Conservation (phyloP, 1,140 invertebrate genomes). For the Listronotus bonariensis region DNA sequence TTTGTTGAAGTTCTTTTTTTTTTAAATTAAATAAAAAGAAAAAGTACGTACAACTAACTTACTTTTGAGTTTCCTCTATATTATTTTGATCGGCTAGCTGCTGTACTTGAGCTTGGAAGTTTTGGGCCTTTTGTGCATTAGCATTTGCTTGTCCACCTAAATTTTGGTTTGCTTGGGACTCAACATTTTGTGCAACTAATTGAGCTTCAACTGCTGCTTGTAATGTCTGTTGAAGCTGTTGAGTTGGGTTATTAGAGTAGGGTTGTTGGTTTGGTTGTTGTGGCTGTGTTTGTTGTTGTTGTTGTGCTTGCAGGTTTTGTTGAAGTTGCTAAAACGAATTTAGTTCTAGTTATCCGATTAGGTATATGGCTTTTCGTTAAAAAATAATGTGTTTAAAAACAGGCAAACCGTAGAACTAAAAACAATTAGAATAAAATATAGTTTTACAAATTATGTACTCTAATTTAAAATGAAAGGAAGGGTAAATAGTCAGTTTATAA, state of each 20-base stretch:
- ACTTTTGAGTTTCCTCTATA: neutral
- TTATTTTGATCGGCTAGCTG: neutral
- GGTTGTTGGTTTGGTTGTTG: neutral
- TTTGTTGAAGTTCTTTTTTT: too few species aligned
- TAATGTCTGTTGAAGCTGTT: neutral
- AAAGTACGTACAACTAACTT: neutral
- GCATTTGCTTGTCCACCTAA: neutral
- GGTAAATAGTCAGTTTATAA: too few species aligned
- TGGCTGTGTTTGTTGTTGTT: neutral
- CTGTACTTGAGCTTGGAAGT: neutral
- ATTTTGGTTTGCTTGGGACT: neutral
- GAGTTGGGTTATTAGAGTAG: neutral
- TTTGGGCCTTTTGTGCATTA: neutral
- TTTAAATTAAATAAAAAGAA: too few species aligned
- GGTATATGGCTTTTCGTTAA: too few species aligned
- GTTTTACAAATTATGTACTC: too few species aligned
- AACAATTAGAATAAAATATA: too few species aligned
- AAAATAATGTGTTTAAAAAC: too few species aligned
- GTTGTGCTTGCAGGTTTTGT: too few species aligned
- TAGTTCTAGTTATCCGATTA: too few species aligned
- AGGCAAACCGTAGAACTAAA: too few species aligned
- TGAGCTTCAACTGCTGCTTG: constrained; percentile 1
- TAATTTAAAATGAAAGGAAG: too few species aligned
- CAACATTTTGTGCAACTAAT: neutral
- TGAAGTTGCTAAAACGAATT: too few species aligned